phyloP scores from a whole-genome alignment of 2,888 invertebrate genomes.

The Pelosia muscerda region DNA sequence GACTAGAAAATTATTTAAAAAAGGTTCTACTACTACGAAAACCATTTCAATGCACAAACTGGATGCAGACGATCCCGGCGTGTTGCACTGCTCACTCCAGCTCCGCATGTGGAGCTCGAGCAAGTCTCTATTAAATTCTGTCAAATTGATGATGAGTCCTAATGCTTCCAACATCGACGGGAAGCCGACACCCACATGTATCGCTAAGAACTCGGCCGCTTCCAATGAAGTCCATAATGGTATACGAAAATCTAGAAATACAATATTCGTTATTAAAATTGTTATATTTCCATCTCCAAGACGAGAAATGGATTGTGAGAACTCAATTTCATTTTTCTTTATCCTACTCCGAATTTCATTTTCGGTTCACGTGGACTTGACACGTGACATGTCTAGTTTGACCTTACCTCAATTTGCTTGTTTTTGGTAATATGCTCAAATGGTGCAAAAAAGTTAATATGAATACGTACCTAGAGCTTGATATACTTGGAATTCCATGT shows the following conservation, averaged over 20 bases:
- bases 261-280: neutral
- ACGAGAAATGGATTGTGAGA: neutral
- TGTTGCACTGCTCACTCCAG: conserved; percentile 24
- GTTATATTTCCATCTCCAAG: neutral
- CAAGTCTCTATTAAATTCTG: conserved; percentile 56
- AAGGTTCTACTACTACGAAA: neutral
- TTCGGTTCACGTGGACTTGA: neutral
- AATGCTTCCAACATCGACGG: conserved; percentile 33
- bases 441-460: neutral
- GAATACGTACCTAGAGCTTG: conserved; percentile 53
- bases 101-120: conserved; percentile 46
- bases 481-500: conserved; percentile 60
- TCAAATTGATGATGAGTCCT: conserved; percentile 50
- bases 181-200: conserved; percentile 47
- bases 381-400: neutral
- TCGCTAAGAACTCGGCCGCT: conserved; percentile 57
- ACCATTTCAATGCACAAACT: conserved; percentile 12
- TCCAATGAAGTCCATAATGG: conserved; percentile 70
- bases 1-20: too few species aligned
- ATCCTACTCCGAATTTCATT: too few species aligned
- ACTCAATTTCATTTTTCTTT: neutral
- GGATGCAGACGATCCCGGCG: conserved; percentile 20
- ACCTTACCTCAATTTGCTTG: neutral
- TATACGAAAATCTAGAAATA: conserved; percentile 59
- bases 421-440: neutral